phyloP scores from a whole-genome alignment of 2,113 vertebrate species.

The Pseudopipra pipra region DNA sequence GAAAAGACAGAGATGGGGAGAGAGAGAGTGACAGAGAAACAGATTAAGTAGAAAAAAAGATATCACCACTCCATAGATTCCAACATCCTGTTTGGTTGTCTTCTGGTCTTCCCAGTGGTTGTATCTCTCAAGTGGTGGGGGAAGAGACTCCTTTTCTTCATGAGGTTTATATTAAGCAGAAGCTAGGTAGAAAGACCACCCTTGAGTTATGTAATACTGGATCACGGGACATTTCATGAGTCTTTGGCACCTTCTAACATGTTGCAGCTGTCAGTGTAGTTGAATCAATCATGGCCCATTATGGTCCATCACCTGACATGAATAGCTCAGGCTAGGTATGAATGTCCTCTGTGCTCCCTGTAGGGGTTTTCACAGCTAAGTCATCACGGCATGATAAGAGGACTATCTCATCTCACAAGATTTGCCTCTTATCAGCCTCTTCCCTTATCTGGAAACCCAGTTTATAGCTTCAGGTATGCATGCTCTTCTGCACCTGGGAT shows the following conservation, averaged over 20 bases:
- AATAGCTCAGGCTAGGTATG: neutral
- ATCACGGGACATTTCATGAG: neutral
- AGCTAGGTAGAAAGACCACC: neutral
- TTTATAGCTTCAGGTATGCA: neutral
- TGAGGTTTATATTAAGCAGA: neutral
- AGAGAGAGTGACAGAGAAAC: neutral
- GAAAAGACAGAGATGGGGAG: neutral
- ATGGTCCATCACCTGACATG: neutral
- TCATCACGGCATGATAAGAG: neutral
- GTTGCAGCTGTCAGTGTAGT: neutral
- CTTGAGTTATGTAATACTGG: neutral
- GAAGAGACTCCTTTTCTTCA: no score
- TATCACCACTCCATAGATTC: neutral
- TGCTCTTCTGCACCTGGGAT: neutral
- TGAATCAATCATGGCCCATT: neutral
- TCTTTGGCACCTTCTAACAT: neutral
- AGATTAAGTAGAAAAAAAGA: neutral
- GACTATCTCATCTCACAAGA: neutral
- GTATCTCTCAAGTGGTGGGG: neutral
- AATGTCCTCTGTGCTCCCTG: neutral
- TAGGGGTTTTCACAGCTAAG: neutral
- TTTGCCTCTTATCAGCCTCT: neutral
- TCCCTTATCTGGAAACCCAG: neutral
- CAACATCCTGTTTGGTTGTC: neutral
- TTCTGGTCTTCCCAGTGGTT: neutral